Evolutionary conservation across 2,113 vertebrate genomes (phyloP).

Genomic region (Cariama cristata): DNA sequence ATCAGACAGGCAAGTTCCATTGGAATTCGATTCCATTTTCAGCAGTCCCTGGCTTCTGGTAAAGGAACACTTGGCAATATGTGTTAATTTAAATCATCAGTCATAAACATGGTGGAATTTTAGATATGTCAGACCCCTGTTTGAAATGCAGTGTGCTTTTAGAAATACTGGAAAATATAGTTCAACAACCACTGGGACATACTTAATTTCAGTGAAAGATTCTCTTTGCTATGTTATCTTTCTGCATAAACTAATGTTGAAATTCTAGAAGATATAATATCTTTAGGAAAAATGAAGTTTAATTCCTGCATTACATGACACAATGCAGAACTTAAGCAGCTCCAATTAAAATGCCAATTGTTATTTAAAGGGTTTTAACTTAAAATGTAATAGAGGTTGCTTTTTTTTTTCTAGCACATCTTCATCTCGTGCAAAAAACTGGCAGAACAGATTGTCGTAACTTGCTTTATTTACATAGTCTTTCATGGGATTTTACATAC

Average conservation of each 20-base stretch:
- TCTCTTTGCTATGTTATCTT: slow-evolving; percentile 30
- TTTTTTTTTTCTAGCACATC: background rate
- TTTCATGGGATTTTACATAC: background rate
- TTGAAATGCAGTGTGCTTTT: background rate
- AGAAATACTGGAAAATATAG: slow-evolving; percentile 46
- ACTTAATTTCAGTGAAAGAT: slow-evolving; percentile 36
- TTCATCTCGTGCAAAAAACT: background rate
- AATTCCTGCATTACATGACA: background rate
- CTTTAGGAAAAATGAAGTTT: slow-evolving; percentile 9
- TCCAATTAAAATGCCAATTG: background rate
- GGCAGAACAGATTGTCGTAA: background rate
- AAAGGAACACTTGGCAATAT: slow-evolving; percentile 24
- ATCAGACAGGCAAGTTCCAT: background rate
- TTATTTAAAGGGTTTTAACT: background rate
- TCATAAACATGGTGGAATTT: slow-evolving; percentile 51
- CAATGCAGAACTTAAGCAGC: background rate
- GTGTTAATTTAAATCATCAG: background rate
- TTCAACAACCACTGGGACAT: slow-evolving; percentile 51
- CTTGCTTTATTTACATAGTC: background rate
- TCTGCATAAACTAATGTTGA: slow-evolving; percentile 28
- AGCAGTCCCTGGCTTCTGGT: background rate
- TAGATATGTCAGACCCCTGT: background rate
- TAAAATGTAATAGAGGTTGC: background rate
- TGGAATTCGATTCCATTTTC: background rate
- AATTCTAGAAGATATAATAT: slow-evolving; percentile 37